Evolutionary conservation across 2,888 invertebrate genomes (phyloP), one percentile per base, ranked within the genome.

Genomic region (Agrotis exclamationis): DNA sequence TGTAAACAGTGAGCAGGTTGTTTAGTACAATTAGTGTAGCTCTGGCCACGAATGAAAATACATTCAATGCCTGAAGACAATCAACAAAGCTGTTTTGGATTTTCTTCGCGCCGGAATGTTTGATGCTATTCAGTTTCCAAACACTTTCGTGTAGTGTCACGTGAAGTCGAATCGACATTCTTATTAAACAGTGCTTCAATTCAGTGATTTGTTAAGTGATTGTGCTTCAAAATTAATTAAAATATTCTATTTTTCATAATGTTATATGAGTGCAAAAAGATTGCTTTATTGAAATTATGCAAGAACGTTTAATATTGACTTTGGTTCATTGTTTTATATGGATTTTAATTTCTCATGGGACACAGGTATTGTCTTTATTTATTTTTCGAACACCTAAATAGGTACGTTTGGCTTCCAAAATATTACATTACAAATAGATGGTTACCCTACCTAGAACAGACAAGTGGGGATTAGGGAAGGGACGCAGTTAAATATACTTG

Each of bases 51-150:
- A 90, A 90, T 92, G 91, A 92, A 91, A 93, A 93, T 92, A 93
- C 86, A 87, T 84, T 85, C 85, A 82, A 68, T 65, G 57, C 54
- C 54, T 79, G 86, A 87, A 88, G 88, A 91, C 91, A 93, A 93
- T 91, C 87, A 91, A 94, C 93, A 93, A 94, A 90, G 90, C 90
- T 93, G 92, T 95, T 95, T 88, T 94, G 91, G 85, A 92, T 90
- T 88, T 79, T 84, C 63, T 89, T 78, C 86, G 87, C 79, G 87
- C 80, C 85, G 92, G 92, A 93, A 94, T 95, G 92, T 85, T 83
- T 86, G 83, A 86, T 81, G 79, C 74, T 81, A 83, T 84, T 85
- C 81, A 78, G 80, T 86, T 83, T 86, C 63, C 82, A 86, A 87
- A 86, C 86, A 87, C 74, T 82, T 76, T 67, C 72, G 73, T 66